Evolutionary conservation across 2,113 vertebrate genomes (phyloP).

Genomic region (Brachirus orientalis): DNA sequence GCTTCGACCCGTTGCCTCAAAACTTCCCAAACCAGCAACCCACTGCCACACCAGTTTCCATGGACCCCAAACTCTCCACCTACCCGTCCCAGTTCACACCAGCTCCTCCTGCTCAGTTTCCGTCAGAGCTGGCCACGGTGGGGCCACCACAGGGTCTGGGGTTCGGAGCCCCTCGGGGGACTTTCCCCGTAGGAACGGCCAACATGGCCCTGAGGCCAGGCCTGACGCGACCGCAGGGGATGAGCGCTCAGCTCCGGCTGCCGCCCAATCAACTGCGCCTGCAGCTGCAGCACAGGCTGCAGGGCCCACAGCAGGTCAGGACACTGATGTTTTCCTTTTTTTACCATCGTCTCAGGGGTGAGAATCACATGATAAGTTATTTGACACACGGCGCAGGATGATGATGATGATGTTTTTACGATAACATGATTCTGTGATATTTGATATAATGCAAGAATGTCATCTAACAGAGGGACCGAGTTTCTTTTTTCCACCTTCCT

Average conservation of each 20-base stretch:
- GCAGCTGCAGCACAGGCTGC: conserved; percentile 92
- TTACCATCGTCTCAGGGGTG: too few species aligned
- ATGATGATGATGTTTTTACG: too few species aligned
- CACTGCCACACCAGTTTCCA: conserved; percentile 76
- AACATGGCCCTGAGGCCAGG: conserved; percentile 83
- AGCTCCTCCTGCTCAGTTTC: conserved; percentile 82
- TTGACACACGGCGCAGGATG: too few species aligned
- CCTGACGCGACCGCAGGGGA: conserved; percentile 81
- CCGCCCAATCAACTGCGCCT: conserved; percentile 92
- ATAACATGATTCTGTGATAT: too few species aligned
- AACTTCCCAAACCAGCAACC: conserved; percentile 83
- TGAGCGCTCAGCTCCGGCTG: conserved; percentile 86
- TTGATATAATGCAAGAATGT: too few species aligned
- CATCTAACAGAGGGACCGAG: too few species aligned
- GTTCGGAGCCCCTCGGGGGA: conserved; percentile 82
- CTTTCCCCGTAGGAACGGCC: conserved; percentile 82
- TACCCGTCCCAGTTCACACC: conserved; percentile 88
- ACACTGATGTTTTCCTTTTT: too few species aligned
- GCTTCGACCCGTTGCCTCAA: conserved; percentile 86
- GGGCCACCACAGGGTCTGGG: conserved; percentile 83
- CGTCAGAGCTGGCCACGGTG: conserved; percentile 76
- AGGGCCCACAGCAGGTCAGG: conserved; percentile 91
- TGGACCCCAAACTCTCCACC: conserved; percentile 86
- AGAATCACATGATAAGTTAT: background rate
- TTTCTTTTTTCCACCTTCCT: too few species aligned